phyloP scores from a whole-genome alignment of 2,888 invertebrate species.

The Resseliella maxima region DNA sequence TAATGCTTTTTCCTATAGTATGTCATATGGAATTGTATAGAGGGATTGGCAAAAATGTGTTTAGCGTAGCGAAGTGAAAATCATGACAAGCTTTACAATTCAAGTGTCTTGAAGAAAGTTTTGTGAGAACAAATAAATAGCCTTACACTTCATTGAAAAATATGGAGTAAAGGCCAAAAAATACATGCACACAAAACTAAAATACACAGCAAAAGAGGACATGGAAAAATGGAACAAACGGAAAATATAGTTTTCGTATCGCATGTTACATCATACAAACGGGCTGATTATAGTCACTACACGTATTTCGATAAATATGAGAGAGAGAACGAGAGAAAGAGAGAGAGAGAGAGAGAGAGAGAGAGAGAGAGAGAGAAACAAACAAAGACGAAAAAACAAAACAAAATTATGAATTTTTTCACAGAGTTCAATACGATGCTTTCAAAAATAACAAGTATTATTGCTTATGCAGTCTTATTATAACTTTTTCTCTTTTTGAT shows the following conservation, averaged over 20 bases:
- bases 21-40: background rate
- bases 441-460: background rate
- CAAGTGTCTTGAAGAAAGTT: background rate
- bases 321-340: no score
- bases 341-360: no score
- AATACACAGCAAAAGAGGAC: background rate
- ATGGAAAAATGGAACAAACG: background rate
- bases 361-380: no score
- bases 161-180: background rate
- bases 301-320: background rate
- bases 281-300: background rate
- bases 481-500: background rate
- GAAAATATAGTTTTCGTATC: background rate
- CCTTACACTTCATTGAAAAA: background rate
- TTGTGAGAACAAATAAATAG: constrained; percentile 15
- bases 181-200: no score
- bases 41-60: background rate
- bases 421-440: background rate
- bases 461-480: background rate
- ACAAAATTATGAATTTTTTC: background rate
- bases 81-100: background rate
- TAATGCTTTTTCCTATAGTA: background rate
- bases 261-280: background rate
- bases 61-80: background rate
- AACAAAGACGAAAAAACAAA: no score